Evolutionary conservation across 2,888 invertebrate genomes (phyloP).

Genomic region (Drosophila infuscata): DNA sequence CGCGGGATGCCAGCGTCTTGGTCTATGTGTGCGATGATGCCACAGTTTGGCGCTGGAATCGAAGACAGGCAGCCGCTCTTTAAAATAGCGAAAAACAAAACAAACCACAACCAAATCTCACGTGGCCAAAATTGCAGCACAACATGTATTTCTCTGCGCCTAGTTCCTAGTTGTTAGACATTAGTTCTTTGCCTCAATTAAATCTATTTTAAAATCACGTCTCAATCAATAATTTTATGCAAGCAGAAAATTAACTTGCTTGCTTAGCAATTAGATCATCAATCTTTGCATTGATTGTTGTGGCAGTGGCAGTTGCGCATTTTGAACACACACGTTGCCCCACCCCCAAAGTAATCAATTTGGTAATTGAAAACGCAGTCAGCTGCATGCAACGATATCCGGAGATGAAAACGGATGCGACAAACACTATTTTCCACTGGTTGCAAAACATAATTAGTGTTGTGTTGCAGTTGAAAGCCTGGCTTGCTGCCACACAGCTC

Average conservation of each 20-base stretch:
- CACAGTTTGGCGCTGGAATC: slow-evolving; percentile 98
- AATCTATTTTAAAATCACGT: slow-evolving; percentile 1
- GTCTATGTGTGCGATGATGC: slow-evolving; percentile 98
- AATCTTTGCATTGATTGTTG: slow-evolving; percentile 6
- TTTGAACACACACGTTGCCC: background rate
- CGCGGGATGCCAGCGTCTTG: slow-evolving; percentile 93
- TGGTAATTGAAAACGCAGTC: slow-evolving; percentile 58
- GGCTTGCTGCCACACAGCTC: slow-evolving; percentile 4
- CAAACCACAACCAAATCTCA: slow-evolving; percentile 70
- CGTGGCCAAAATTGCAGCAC: slow-evolving; percentile 67
- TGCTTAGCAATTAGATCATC: background rate
- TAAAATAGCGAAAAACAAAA: slow-evolving; percentile 9
- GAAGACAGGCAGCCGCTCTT: slow-evolving; percentile 57
- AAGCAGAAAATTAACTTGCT: background rate
- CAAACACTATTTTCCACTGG: slow-evolving; percentile 8
- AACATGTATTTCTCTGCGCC: slow-evolving; percentile 39
- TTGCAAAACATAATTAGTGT: slow-evolving; percentile 42
- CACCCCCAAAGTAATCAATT: slow-evolving; percentile 35
- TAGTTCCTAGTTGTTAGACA: slow-evolving; percentile 61
- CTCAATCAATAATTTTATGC: background rate
- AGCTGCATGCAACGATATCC: slow-evolving; percentile 37
- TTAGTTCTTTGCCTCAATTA: slow-evolving; percentile 20
- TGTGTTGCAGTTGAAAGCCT: slow-evolving; percentile 9
- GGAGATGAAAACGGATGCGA: slow-evolving; percentile 18
- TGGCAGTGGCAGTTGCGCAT: slow-evolving; percentile 18